Conservation (phyloP, 1,140 invertebrate genomes). For the Drosophila kepulauana region DNA sequence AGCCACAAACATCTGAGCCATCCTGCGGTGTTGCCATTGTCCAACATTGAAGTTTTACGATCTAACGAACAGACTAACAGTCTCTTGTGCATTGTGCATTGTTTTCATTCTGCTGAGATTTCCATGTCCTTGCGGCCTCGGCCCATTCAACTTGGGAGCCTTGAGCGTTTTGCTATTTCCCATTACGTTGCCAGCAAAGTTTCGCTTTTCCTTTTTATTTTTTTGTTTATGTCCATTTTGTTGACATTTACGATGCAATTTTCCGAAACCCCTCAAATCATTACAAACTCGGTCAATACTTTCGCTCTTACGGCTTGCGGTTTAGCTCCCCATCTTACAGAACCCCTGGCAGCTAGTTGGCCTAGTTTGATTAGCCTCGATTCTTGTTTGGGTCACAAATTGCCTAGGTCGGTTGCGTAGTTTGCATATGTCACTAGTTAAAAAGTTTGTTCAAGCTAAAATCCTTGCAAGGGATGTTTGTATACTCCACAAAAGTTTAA, state of each 20-base stretch:
- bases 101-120: slow-evolving; percentile 25
- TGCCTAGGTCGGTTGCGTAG: slow-evolving; percentile 15
- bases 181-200: slow-evolving; percentile 25
- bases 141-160: slow-evolving; percentile 35
- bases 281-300: slow-evolving; percentile 43
- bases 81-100: slow-evolving; percentile 42
- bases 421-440: neutral
- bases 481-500: neutral
- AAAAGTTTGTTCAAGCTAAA: neutral
- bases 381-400: slow-evolving; percentile 54
- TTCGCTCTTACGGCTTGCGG: slow-evolving; percentile 33
- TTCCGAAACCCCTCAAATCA: slow-evolving; percentile 67
- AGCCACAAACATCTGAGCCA: slow-evolving; percentile 32
- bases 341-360: slow-evolving; percentile 31
- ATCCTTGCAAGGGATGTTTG: neutral
- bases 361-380: slow-evolving; percentile 76
- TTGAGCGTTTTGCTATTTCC: slow-evolving; percentile 19
- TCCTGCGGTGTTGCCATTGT: slow-evolving; percentile 66
- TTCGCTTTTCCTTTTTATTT: slow-evolving; percentile 5
- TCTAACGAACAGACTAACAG: slow-evolving; percentile 77
- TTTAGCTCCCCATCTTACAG: neutral
- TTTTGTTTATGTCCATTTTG: slow-evolving; percentile 30
- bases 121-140: slow-evolving; percentile 38
- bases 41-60: slow-evolving; percentile 67
- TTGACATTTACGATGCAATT: slow-evolving; percentile 78